These are phyloP conservation scores for Drosophila affinis DNA, from an alignment of 2,888 invertebrate species.

Conservation along the genomic window DNA sequence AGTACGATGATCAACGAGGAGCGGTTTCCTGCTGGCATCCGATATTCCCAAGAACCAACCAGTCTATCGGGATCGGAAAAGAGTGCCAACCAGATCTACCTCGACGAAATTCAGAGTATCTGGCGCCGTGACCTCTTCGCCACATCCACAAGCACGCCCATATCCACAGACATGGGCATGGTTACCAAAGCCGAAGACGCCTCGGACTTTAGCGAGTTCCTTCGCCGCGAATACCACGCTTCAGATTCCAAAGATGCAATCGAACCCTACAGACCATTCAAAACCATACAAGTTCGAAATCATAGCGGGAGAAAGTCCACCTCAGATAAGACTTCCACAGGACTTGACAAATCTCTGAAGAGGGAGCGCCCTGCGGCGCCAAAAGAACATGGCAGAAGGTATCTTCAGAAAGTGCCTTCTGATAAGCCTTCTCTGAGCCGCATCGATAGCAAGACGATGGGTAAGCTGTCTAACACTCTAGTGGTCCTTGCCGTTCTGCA, in stretches of 20 bases:
- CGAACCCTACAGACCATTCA: slow-evolving; percentile 25
- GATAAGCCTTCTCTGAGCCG: not conserved
- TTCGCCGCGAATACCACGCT: not conserved
- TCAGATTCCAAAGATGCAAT: not conserved
- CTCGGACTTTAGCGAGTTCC: slow-evolving; percentile 1
- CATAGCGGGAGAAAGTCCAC: not conserved
- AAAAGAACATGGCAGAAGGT: not conserved
- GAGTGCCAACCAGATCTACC: not conserved
- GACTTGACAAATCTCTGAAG: not conserved
- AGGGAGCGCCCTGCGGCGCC: not conserved
- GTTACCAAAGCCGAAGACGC: not conserved
- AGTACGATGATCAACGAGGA: not conserved
- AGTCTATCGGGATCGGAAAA: not conserved
- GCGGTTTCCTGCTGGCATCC: not conserved
- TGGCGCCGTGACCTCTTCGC: not conserved
- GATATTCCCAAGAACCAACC: not conserved
- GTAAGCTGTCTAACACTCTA: slow-evolving; percentile 26
- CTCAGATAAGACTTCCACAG: not conserved
- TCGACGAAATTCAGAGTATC: not conserved
- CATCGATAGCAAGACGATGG: slow-evolving; percentile 16
- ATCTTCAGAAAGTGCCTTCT: not conserved
- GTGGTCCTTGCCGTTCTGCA: slow-evolving; percentile 46
- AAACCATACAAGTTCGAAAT: slow-evolving; percentile 11
- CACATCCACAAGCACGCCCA: not conserved
- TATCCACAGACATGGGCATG: not conserved